Evolutionary conservation across 2,888 invertebrate species (phyloP).

Genomic region (Ormyrus thymus): DNA sequence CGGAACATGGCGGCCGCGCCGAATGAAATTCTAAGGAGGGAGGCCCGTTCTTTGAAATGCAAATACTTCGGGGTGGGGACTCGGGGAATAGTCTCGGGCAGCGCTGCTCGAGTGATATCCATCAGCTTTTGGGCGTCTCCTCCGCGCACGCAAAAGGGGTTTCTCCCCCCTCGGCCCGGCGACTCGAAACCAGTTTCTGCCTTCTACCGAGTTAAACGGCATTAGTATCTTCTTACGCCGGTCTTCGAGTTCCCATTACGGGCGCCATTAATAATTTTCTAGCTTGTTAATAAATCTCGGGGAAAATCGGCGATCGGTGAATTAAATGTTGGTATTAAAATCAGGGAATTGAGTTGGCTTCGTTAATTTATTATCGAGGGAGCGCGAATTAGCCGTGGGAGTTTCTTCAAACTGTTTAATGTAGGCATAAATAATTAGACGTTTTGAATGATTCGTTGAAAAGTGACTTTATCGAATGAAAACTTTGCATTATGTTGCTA

Average conservation of each 20-base stretch:
- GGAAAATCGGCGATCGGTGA: too few relatives aligned
- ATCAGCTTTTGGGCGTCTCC: conserved; percentile 43
- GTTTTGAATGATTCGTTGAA: too few relatives aligned
- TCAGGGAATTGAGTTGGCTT: too few relatives aligned
- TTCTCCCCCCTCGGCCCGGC: conserved; percentile 13
- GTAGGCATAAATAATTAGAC: too few relatives aligned
- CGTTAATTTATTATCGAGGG: too few relatives aligned
- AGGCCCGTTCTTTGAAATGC: conserved; percentile 46
- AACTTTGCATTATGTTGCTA: too few relatives aligned
- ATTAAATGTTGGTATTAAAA: too few relatives aligned
- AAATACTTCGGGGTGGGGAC: conserved; percentile 36
- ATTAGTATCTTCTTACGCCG: conserved; percentile 13
- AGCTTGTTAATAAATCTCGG: too few relatives aligned
- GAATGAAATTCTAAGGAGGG: conserved; percentile 49
- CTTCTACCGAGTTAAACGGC: not conserved
- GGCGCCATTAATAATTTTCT: too few relatives aligned
- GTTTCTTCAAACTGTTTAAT: too few relatives aligned
- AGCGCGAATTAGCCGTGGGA: too few relatives aligned
- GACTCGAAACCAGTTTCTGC: not conserved
- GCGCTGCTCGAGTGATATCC: conserved; percentile 33
- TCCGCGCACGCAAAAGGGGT: conserved; percentile 10
- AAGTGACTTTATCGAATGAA: too few relatives aligned
- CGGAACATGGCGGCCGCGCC: conserved; percentile 26
- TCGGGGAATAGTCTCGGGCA: not conserved
- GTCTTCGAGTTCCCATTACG: conserved; percentile 1